phyloP scores from a whole-genome alignment of 1,140 invertebrate species.

The Heliconius hewitsoni region DNA sequence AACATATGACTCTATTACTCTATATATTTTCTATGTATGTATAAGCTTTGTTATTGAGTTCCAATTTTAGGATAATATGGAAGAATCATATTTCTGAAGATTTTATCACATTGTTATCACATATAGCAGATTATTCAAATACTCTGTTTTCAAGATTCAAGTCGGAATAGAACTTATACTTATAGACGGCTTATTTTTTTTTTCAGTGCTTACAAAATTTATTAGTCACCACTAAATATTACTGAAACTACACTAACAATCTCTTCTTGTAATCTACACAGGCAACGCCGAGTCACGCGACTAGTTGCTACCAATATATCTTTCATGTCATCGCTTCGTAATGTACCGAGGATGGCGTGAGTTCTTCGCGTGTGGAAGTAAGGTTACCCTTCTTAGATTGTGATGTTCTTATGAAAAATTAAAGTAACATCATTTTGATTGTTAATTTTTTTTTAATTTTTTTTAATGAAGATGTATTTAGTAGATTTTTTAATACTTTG shows the following conservation, averaged over 20 bases:
- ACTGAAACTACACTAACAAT: background rate
- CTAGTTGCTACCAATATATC: conserved; percentile 1
- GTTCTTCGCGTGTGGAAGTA: background rate
- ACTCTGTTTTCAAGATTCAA: too few species aligned
- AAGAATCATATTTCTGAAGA: too few species aligned
- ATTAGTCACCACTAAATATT: background rate
- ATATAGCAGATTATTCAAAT: too few species aligned
- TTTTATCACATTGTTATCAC: too few species aligned
- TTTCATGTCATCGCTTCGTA: conserved; percentile 9
- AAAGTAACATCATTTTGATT: background rate
- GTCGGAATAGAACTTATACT: too few species aligned
- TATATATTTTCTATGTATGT: too few species aligned
- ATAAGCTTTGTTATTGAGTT: too few species aligned
- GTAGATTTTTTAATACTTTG: background rate
- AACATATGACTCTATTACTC: too few species aligned
- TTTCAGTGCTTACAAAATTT: background rate
- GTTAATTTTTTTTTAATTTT: background rate
- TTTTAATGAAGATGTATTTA: background rate
- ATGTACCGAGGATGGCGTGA: background rate
- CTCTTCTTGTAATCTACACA: background rate
- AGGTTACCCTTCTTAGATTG: background rate
- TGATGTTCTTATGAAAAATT: background rate
- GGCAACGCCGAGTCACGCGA: conserved; percentile 3
- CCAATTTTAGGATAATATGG: too few species aligned
- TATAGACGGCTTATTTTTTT: too few species aligned